Percentiles rank a stretch among this genome's conserved stretches.
Conservation (phyloP, 2,797 vertebrate genomes). For the Lacerta agilis region DNA sequence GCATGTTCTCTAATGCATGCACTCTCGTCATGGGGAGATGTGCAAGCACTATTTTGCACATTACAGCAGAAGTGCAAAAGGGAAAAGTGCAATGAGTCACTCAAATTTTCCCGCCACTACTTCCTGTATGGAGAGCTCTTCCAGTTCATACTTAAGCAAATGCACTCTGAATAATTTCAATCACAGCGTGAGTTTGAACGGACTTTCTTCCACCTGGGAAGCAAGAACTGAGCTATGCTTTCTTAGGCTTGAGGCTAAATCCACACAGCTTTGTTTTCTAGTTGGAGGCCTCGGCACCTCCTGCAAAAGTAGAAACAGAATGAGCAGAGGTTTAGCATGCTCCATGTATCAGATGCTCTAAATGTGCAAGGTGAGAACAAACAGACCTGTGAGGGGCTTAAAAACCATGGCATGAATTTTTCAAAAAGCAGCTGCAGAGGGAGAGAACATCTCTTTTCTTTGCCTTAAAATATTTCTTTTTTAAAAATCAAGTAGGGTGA, state of each 20-base stretch:
- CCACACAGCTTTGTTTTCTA: slow-evolving; percentile 3
- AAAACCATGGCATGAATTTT: neutral
- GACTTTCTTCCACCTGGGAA: neutral
- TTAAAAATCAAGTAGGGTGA: neutral
- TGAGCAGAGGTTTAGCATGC: neutral
- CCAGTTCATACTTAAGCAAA: neutral
- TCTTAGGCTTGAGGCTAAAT: neutral
- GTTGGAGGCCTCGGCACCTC: neutral
- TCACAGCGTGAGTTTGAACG: neutral
- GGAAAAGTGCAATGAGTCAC: neutral
- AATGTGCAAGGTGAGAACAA: slow-evolving; percentile 2
- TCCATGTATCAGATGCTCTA: neutral
- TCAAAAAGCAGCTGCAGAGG: neutral
- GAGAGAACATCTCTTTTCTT: neutral
- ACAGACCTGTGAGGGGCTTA: neutral
- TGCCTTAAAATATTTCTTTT: neutral
- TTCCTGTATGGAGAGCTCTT: neutral
- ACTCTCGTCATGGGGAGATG: neutral
- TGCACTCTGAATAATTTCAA: slow-evolving; percentile 3
- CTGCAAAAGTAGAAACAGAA: neutral
- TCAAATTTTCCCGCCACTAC: neutral
- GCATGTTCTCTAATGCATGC: too few species aligned
- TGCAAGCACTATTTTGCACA: neutral
- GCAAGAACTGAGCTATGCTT: slow-evolving; percentile 1
- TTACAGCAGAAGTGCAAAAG: neutral